These are phyloP conservation scores for Zaprionus obscuricornis DNA, from an alignment of 2,888 invertebrate species.

Conservation along the genomic window DNA sequence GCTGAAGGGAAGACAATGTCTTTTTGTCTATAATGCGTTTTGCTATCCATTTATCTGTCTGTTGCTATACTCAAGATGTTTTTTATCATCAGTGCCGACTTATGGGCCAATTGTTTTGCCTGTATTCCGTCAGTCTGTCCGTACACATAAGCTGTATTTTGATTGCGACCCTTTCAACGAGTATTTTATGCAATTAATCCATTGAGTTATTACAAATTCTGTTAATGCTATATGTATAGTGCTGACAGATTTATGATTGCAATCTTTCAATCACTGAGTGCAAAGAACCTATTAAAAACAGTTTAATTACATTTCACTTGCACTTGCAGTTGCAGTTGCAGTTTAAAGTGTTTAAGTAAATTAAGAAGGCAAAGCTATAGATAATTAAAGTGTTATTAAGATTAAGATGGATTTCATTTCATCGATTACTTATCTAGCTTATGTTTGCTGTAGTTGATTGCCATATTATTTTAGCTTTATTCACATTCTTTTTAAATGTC, in stretches of 20 bases:
- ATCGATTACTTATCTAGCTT: too few species aligned
- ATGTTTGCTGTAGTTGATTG: conserved; percentile 9
- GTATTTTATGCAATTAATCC: conserved; percentile 44
- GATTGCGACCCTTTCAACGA: conserved; percentile 29
- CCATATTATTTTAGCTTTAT: conserved; percentile 1
- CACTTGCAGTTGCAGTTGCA: too few species aligned
- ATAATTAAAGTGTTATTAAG: too few species aligned
- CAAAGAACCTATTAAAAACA: conserved; percentile 3
- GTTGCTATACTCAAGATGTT: conserved; percentile 38
- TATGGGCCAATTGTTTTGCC: conserved; percentile 18
- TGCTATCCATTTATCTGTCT: conserved; percentile 26
- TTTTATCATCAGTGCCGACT: conserved; percentile 43
- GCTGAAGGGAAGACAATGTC: conserved; percentile 33
- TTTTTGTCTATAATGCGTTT: conserved; percentile 39
- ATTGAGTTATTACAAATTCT: conserved; percentile 22
- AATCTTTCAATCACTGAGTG: conserved; percentile 5
- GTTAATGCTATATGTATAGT: too few species aligned
- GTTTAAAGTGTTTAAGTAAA: neutral
- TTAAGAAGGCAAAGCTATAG: too few species aligned
- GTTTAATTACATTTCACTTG: conserved; percentile 4
- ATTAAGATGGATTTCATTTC: too few species aligned
- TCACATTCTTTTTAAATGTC: conserved; percentile 30
- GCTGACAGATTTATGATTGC: conserved; percentile 21
- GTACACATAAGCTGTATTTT: conserved; percentile 15
- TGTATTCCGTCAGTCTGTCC: neutral